Conservation (phyloP, 2,888 invertebrate species). For the Gnatocerus cornutus region DNA sequence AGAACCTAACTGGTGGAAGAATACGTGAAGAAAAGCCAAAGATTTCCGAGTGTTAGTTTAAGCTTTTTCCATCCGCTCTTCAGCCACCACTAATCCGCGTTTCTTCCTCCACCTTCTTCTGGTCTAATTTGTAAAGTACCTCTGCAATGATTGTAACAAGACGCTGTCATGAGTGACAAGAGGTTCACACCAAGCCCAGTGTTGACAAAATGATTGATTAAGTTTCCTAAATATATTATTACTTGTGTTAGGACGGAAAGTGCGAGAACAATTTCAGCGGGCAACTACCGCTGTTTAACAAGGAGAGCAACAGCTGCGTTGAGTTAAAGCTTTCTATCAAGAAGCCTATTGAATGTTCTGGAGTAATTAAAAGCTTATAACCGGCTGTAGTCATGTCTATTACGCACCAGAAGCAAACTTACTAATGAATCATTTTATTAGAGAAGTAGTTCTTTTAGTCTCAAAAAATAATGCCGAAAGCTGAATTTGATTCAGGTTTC, state of each 20-base stretch:
- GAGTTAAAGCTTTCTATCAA: constrained; percentile 35
- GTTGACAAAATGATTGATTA: constrained; percentile 60
- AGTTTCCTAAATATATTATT: constrained; percentile 52
- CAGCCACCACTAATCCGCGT: no score
- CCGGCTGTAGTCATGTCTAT: constrained; percentile 44
- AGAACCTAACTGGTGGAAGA: no score
- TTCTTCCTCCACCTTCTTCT: no score
- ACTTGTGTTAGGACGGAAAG: constrained; percentile 38
- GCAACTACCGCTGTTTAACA: constrained; percentile 35
- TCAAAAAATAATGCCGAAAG: no score
- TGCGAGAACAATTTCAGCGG: constrained; percentile 24
- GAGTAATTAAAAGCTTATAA: constrained; percentile 51
- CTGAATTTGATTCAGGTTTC: constrained; percentile 1
- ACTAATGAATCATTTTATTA: constrained; percentile 41
- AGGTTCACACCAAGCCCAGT: constrained; percentile 54
- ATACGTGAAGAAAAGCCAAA: no score
- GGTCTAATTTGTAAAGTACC: constrained; percentile 29
- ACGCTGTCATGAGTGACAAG: constrained; percentile 33
- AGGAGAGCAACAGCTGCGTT: constrained; percentile 42
- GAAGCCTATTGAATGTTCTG: constrained; percentile 45
- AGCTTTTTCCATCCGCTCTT: no score
- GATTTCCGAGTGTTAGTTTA: no score
- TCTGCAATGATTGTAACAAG: constrained; percentile 27
- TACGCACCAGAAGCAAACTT: constrained; percentile 47
- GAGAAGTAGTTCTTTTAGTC: no score